phyloP scores from a whole-genome alignment of 2,113 vertebrate species.

The human (Homo sapiens) region GRCh38 chr12:94748501-94749000 shows the following conservation, averaged over 20 bases:
- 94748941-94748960: neutral
- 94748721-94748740: neutral
- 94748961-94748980: neutral
- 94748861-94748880: neutral
- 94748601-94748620: too few species aligned
- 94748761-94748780: neutral
- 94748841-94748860: neutral
- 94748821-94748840: neutral
- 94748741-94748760: neutral
- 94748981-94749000: neutral
- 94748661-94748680: neutral
- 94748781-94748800: neutral
- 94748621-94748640: neutral
- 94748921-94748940: neutral
- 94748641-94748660: neutral
- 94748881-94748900: neutral
- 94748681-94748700: neutral
- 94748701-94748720: neutral
- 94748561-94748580: too few species aligned
- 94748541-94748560: too few species aligned
- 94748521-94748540: too few species aligned
- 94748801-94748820: neutral
- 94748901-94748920: neutral
- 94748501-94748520: too few species aligned
- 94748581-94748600: too few species aligned